Evolutionary conservation across 2,888 invertebrate genomes (phyloP).

Genomic region (Xestia sexstrigata): DNA sequence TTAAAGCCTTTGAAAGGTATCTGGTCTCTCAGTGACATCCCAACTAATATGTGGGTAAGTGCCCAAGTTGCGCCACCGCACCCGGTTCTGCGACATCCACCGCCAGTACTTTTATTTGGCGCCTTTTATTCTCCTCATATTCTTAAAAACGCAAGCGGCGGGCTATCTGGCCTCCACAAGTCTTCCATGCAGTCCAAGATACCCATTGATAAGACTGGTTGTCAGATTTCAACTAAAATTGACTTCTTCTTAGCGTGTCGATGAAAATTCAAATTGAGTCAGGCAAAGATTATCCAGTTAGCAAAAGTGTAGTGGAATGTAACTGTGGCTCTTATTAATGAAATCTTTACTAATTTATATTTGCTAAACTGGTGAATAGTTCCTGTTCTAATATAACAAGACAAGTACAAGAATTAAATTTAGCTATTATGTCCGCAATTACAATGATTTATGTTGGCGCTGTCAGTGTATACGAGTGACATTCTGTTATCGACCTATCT

Average conservation of each 20-base stretch:
- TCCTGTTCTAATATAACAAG: slow-evolving; percentile 27
- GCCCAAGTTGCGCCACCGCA: background rate
- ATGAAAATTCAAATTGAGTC: too few relatives aligned
- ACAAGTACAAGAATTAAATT: slow-evolving; percentile 61
- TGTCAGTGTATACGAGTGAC: slow-evolving; percentile 64
- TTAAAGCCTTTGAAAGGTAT: background rate
- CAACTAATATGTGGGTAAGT: too few relatives aligned
- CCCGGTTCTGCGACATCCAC: background rate
- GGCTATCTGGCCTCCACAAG: too few relatives aligned
- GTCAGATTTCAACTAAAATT: background rate
- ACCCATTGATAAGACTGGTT: background rate
- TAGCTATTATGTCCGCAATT: slow-evolving; percentile 55
- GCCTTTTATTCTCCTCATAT: background rate
- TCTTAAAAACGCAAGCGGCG: too few relatives aligned
- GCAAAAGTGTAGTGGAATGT: background rate
- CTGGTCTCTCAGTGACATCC: too few relatives aligned
- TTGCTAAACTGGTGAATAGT: slow-evolving; percentile 5
- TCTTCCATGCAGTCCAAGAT: background rate
- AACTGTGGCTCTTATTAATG: background rate
- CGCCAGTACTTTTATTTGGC: background rate
- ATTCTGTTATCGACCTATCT: slow-evolving; percentile 58
- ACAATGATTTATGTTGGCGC: slow-evolving; percentile 52
- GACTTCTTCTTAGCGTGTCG: too few relatives aligned
- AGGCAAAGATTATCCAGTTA: background rate
- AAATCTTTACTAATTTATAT: background rate